phyloP scores from a whole-genome alignment of 1,140 invertebrate species.

The Amphibalanus amphitrite region DNA sequence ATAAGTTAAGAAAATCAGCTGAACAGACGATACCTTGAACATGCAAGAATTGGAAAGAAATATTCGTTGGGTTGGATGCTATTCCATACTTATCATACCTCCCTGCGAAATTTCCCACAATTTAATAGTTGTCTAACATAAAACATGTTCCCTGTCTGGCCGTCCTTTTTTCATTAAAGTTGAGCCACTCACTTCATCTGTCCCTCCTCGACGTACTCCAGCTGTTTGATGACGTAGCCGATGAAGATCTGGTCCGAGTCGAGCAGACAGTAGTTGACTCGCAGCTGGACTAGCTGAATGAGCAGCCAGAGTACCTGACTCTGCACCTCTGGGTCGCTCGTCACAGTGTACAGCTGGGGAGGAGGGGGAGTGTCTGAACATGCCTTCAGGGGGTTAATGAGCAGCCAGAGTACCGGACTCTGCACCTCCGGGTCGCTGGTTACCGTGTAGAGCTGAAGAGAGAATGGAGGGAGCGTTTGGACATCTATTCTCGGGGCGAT shows the following conservation, averaged over 20 bases:
- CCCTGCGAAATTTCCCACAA: no score
- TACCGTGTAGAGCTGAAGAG: conserved; percentile 60
- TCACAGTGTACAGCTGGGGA: conserved; percentile 74
- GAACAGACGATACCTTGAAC: no score
- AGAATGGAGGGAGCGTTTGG: conserved; percentile 9
- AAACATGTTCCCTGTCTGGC: no score
- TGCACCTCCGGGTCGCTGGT: conserved; percentile 63
- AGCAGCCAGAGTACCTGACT: conserved; percentile 57
- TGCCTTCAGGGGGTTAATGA: no score
- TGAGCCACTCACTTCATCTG: conserved; percentile 57
- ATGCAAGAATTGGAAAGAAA: no score
- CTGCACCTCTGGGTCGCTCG: conserved; percentile 57
- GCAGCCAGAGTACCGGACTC: conserved; percentile 51
- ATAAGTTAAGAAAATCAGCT: no score
- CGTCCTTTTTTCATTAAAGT: no score
- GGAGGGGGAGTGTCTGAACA: no score
- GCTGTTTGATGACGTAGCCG: conserved; percentile 67
- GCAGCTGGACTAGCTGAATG: conserved; percentile 58
- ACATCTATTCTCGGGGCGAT: no score
- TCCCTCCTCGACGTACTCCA: conserved; percentile 71
- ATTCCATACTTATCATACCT: no score
- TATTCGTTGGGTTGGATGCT: no score
- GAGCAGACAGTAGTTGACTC: conserved; percentile 75
- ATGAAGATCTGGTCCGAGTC: conserved; percentile 80
- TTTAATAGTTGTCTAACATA: no score